Conservation (phyloP, 2,888 invertebrate species). For the Erpobdella octoculata region DNA sequence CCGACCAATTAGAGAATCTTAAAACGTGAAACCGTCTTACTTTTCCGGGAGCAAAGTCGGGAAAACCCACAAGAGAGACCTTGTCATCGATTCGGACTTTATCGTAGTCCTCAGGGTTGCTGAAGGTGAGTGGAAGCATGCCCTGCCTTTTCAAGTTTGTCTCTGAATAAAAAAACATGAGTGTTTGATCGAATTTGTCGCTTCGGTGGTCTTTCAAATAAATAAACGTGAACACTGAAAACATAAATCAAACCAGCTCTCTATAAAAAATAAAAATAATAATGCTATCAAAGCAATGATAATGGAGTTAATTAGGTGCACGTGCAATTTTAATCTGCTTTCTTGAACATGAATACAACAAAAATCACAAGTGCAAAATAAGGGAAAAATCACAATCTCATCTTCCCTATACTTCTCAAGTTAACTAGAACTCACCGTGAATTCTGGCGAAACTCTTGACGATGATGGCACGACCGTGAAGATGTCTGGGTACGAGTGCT, state of each 20-base stretch:
- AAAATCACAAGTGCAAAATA: background rate
- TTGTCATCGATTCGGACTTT: slow-evolving; percentile 77
- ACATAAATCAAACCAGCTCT: too few species aligned
- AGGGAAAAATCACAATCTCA: background rate
- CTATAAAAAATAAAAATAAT: too few species aligned
- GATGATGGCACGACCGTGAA: slow-evolving; percentile 85
- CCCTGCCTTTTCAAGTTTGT: slow-evolving; percentile 99
- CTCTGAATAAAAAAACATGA: slow-evolving; percentile 59
- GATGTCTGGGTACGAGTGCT: slow-evolving; percentile 89
- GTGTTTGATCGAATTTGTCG: too few species aligned
- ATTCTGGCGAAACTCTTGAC: slow-evolving; percentile 98
- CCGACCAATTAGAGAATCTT: background rate
- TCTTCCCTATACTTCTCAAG: too few species aligned
- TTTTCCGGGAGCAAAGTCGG: slow-evolving; percentile 78
- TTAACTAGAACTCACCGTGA: slow-evolving; percentile 69
- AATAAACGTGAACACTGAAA: too few species aligned
- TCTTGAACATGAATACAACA: background rate
- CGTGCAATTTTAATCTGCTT: too few species aligned
- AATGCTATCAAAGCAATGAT: background rate
- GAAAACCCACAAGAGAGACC: slow-evolving; percentile 74
- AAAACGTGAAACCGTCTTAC: slow-evolving; percentile 46
- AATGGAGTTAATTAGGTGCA: too few species aligned
- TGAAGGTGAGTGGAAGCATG: slow-evolving; percentile 87
- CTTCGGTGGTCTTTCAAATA: too few species aligned
- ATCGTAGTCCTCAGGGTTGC: slow-evolving; percentile 86